Percentiles rank a stretch among this genome's conserved stretches.
These are phyloP conservation scores for Hapalemur alaotrensis DNA, from an alignment of 2,797 vertebrate species.

Conservation along the genomic window DNA sequence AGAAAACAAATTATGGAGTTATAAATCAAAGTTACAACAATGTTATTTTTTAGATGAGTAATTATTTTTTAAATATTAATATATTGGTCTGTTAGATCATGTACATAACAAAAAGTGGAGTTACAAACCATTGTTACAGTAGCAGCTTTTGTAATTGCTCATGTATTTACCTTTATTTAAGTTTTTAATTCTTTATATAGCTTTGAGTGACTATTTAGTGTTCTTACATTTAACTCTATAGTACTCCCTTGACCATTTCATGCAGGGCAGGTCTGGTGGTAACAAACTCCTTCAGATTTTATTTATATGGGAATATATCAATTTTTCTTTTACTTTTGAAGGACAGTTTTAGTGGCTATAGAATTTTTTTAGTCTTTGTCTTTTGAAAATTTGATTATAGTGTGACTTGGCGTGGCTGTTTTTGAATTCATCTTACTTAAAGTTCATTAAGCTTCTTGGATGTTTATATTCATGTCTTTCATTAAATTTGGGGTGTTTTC, in stretches of 20 bases:
- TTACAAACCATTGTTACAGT: background rate
- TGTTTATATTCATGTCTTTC: background rate
- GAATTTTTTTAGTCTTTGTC: background rate
- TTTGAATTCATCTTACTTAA: background rate
- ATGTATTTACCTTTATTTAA: background rate
- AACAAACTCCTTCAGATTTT: background rate
- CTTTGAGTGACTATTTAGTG: background rate
- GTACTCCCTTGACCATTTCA: background rate
- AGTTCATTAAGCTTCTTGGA: background rate
- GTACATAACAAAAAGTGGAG: background rate
- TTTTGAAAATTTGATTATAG: background rate
- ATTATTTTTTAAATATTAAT: background rate
- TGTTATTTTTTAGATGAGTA: background rate
- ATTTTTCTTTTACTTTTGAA: background rate
- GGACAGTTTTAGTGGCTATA: no score
- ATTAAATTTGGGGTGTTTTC: background rate
- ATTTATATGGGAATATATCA: background rate
- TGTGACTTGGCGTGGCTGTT: background rate
- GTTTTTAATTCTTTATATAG: background rate
- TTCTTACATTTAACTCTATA: background rate
- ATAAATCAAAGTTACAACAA: background rate
- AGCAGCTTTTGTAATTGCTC: background rate
- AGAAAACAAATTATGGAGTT: background rate
- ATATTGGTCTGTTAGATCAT: background rate
- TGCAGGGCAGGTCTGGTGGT: background rate